These are phyloP conservation scores for Cherax destructor DNA, from an alignment of 1,140 invertebrate species.

Conservation along the genomic window DNA sequence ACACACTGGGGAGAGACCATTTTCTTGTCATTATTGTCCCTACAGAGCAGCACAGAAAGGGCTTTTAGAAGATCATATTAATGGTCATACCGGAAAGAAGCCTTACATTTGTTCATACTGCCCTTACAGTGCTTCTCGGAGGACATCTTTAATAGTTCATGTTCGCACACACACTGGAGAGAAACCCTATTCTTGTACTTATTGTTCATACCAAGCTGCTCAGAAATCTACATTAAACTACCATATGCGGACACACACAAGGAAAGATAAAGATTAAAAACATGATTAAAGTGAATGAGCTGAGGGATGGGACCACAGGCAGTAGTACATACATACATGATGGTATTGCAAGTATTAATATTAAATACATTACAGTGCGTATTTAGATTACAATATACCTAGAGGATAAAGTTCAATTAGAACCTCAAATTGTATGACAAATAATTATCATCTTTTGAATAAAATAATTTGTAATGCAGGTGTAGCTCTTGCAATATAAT, in stretches of 20 bases:
- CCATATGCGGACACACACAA: slow-evolving; percentile 23
- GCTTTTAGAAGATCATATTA: slow-evolving; percentile 39
- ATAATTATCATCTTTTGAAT: too few species aligned
- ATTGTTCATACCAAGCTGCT: slow-evolving; percentile 19
- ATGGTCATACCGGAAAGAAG: slow-evolving; percentile 45
- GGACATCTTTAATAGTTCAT: slow-evolving; percentile 19
- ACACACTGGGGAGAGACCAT: slow-evolving; percentile 22
- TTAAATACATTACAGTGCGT: too few species aligned
- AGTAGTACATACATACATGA: too few species aligned
- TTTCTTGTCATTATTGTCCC: slow-evolving; percentile 39
- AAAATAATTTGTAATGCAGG: too few species aligned
- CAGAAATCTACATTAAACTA: slow-evolving; percentile 29
- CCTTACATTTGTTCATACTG: slow-evolving; percentile 32
- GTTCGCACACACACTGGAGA: slow-evolving; percentile 38
- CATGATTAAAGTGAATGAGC: too few species aligned
- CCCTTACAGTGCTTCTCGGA: slow-evolving; percentile 26
- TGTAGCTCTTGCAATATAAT: too few species aligned
- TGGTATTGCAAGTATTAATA: too few species aligned
- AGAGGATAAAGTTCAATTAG: too few species aligned
- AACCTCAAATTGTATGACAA: too few species aligned
- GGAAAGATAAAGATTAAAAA: not conserved
- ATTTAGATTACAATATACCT: too few species aligned
- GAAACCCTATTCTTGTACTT: slow-evolving; percentile 39
- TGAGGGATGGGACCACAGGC: too few species aligned
- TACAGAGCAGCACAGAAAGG: slow-evolving; percentile 26